Conservation (phyloP, 2,888 invertebrate species). For the Euplexia lucipara region DNA sequence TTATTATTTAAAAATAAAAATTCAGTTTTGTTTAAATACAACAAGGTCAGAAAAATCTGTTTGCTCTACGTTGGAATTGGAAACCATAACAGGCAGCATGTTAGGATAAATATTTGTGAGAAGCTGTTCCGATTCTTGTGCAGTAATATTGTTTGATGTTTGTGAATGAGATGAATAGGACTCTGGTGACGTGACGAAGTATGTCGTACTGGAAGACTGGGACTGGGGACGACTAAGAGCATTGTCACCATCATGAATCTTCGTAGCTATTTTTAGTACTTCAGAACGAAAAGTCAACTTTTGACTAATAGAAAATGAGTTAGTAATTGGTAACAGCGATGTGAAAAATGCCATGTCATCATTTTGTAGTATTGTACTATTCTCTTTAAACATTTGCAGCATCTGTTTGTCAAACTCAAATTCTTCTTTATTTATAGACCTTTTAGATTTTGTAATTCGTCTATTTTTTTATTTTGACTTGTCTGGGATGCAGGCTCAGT, state of each 20-base stretch:
- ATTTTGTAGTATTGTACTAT: slow-evolving; percentile 31
- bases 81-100: slow-evolving; percentile 18
- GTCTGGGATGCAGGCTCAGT: slow-evolving; percentile 26
- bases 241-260: slow-evolving; percentile 22
- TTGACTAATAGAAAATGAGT: slow-evolving; percentile 33
- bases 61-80: slow-evolving; percentile 24
- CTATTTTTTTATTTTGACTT: slow-evolving; percentile 33
- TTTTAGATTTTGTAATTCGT: slow-evolving; percentile 36
- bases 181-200: slow-evolving; percentile 28
- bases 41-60: slow-evolving; percentile 23
- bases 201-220: slow-evolving; percentile 19
- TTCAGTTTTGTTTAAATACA: slow-evolving; percentile 20
- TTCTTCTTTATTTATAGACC: slow-evolving; percentile 36
- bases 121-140: slow-evolving; percentile 25
- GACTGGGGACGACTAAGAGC: slow-evolving; percentile 31
- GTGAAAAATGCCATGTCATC: slow-evolving; percentile 47
- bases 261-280: slow-evolving; percentile 41
- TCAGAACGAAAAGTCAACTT: slow-evolving; percentile 46
- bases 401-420: slow-evolving; percentile 33
- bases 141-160: slow-evolving; percentile 19
- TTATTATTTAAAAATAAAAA: slow-evolving; percentile 10
- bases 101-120: slow-evolving; percentile 20
- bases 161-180: slow-evolving; percentile 28
- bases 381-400: slow-evolving; percentile 30
- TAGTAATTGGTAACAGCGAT: slow-evolving; percentile 41